Percentiles rank a stretch among this genome's conserved stretches.
phyloP scores from a whole-genome alignment of 2,797 vertebrate species.

The Paramormyrops hopkinsi region DNA sequence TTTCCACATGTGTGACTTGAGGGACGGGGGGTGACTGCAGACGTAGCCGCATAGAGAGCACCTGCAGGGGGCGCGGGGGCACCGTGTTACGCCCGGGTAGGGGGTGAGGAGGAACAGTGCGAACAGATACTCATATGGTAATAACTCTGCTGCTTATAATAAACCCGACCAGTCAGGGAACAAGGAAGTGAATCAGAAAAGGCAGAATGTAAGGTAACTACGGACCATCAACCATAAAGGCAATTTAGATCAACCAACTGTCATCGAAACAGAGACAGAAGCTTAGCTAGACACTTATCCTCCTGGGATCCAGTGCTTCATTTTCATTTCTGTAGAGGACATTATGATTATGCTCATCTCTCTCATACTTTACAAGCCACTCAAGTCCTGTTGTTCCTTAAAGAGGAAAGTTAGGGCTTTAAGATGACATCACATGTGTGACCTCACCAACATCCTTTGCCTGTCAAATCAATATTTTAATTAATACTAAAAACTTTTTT shows the following conservation, averaged over 20 bases:
- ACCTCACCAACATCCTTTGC: background rate
- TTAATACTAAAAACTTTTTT: background rate
- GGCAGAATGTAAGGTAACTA: background rate
- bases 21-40: constrained; percentile 91
- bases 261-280: background rate
- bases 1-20: constrained; percentile 99
- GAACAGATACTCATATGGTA: background rate
- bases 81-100: background rate
- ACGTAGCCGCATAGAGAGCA: constrained; percentile 97
- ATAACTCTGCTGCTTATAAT: background rate
- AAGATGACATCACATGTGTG: background rate
- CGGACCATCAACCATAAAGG: background rate
- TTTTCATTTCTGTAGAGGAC: background rate
- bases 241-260: background rate
- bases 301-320: background rate
- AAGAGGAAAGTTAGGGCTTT: background rate
- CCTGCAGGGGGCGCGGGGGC: constrained; percentile 49
- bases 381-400: background rate
- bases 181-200: background rate
- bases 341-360: background rate
- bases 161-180: background rate
- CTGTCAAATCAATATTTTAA: background rate
- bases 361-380: background rate
- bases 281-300: background rate
- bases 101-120: background rate